Conservation (phyloP, 2,888 invertebrate genomes). For the Apamea monoglypha region DNA sequence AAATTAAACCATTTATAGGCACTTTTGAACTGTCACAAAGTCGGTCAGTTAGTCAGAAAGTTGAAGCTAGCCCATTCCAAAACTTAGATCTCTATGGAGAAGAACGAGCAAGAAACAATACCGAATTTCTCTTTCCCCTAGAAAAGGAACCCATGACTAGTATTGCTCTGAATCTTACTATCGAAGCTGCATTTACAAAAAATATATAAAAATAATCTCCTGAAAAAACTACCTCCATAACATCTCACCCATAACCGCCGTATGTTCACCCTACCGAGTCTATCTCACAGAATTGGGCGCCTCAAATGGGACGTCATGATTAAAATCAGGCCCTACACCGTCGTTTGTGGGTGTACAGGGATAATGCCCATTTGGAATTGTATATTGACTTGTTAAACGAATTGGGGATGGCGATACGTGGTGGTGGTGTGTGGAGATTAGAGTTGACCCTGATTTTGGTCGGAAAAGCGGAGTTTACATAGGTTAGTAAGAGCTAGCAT, state of each 20-base stretch:
- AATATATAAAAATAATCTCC: neutral
- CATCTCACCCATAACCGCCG: slow-evolving; percentile 3
- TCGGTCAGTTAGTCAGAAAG: too few species aligned
- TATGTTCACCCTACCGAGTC: slow-evolving; percentile 47
- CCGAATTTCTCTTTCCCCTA: neutral
- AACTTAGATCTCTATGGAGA: too few species aligned
- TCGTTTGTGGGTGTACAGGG: slow-evolving; percentile 58
- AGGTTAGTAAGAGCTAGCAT: too few species aligned
- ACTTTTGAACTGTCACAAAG: too few species aligned
- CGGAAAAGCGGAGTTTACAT: neutral
- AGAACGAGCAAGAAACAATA: too few species aligned
- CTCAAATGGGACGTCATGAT: slow-evolving; percentile 68
- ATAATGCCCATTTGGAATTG: slow-evolving; percentile 44
- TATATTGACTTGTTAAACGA: slow-evolving; percentile 59
- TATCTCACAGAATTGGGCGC: slow-evolving; percentile 59
- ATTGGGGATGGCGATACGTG: slow-evolving; percentile 34
- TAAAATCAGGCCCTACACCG: slow-evolving; percentile 63
- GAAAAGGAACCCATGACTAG: neutral
- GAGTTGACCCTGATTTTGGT: neutral
- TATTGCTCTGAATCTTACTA: neutral
- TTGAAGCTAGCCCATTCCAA: too few species aligned
- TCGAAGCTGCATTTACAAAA: neutral
- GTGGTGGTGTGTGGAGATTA: slow-evolving; percentile 9
- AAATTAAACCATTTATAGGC: too few species aligned
- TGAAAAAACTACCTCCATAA: neutral